Percentiles rank a stretch among this genome's conserved stretches.
Conservation (phyloP, 2,113 vertebrate species). For the Sturnira hondurensis region DNA sequence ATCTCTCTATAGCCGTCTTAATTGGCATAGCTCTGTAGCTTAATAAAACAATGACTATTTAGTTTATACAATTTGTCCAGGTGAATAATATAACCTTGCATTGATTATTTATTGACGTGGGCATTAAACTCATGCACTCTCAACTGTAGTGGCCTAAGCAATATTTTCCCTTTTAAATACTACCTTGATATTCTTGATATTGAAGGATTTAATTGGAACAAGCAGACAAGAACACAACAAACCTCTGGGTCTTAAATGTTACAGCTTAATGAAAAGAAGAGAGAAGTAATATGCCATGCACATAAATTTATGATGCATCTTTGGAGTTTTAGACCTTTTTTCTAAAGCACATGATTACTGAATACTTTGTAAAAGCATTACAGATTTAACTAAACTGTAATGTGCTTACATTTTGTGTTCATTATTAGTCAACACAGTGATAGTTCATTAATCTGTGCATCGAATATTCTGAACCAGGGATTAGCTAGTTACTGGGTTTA, state of each 20-base stretch:
- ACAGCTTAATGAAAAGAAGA: not conserved
- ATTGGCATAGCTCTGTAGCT: constrained; percentile 30
- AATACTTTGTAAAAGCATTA: not conserved
- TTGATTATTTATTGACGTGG: constrained; percentile 52
- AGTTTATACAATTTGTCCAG: constrained; percentile 38
- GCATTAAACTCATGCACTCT: constrained; percentile 30
- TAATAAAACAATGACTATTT: constrained; percentile 53
- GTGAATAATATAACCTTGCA: constrained; percentile 43
- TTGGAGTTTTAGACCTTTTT: not conserved
- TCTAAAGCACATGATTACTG: not conserved
- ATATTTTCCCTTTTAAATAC: not conserved
- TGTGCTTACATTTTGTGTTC: not conserved
- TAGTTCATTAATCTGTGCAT: not conserved
- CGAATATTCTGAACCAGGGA: not conserved
- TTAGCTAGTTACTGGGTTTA: not conserved
- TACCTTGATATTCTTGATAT: not conserved
- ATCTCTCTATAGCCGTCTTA: not conserved
- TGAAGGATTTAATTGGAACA: constrained; percentile 35
- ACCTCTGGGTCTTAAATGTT: not conserved
- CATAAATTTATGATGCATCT: not conserved
- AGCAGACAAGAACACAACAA: not conserved
- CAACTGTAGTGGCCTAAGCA: not conserved
- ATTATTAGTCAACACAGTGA: not conserved
- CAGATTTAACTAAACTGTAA: not conserved
- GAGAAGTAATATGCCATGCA: not conserved